A percentile compares a stretch with the other conserved stretches of the same genome.
phyloP scores from a whole-genome alignment of 2,888 invertebrate species.

The Calameuta idolon region DNA sequence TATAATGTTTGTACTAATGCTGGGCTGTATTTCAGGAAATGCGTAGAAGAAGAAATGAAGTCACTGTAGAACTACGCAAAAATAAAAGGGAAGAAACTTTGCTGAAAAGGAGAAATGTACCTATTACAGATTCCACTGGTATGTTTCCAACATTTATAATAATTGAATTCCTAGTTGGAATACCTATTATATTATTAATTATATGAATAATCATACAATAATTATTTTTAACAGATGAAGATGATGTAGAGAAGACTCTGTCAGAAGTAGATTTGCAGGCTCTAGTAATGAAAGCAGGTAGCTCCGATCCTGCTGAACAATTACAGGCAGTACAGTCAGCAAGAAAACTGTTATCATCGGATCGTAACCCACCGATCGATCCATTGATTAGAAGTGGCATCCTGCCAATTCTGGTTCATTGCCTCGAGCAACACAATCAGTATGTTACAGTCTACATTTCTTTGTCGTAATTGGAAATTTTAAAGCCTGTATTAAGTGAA shows the following conservation, averaged over 20 bases:
- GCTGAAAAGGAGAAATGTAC: slow-evolving; percentile 96
- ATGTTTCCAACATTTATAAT: slow-evolving; percentile 37
- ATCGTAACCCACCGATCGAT: slow-evolving; percentile 98
- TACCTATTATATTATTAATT: background rate
- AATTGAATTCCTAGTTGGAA: background rate
- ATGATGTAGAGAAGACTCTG: slow-evolving; percentile 78
- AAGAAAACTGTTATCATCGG: slow-evolving; percentile 94
- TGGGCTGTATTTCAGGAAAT: slow-evolving; percentile 80
- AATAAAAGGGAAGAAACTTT: slow-evolving; percentile 98
- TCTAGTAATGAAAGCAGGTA: slow-evolving; percentile 88
- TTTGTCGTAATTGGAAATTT: slow-evolving; percentile 11
- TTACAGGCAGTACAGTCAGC: slow-evolving; percentile 94
- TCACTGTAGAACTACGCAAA: slow-evolving; percentile 96
- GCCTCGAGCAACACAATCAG: slow-evolving; percentile 86
- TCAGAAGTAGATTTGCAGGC: slow-evolving; percentile 82
- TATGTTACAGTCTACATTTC: slow-evolving; percentile 52
- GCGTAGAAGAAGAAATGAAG: slow-evolving; percentile 96
- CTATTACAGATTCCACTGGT: slow-evolving; percentile 84
- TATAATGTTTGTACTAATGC: background rate
- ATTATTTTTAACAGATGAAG: slow-evolving; percentile 74
- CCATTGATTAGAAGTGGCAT: slow-evolving; percentile 94
- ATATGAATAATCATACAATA: background rate
- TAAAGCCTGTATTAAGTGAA: slow-evolving; percentile 6
- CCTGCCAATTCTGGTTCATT: slow-evolving; percentile 92
- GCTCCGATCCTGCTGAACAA: slow-evolving; percentile 83